Percentiles rank a stretch among this genome's conserved stretches.
These are phyloP conservation scores for Indicator indicator DNA, from an alignment of 2,113 vertebrate species.

Conservation along the genomic window DNA sequence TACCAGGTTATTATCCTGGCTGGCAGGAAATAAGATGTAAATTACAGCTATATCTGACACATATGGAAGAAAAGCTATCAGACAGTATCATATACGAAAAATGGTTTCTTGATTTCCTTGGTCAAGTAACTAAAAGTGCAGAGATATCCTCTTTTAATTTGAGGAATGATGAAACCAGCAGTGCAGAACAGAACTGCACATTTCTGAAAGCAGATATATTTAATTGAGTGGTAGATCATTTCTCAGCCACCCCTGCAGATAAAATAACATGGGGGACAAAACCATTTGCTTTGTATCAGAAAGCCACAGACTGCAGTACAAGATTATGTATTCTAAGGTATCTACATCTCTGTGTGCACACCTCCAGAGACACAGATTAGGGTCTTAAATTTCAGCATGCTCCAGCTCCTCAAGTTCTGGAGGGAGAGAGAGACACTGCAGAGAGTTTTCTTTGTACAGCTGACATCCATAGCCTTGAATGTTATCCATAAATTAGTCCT, in stretches of 20 bases:
- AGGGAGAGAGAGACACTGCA: neutral
- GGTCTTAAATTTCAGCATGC: constrained; percentile 14
- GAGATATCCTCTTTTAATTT: constrained; percentile 47
- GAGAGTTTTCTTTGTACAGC: neutral
- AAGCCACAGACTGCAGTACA: neutral
- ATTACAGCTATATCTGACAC: neutral
- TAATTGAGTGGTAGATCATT: constrained; percentile 25
- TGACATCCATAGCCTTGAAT: neutral
- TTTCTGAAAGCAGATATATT: constrained; percentile 8
- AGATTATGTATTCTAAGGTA: neutral
- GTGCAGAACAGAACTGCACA: constrained; percentile 18
- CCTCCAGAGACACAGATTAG: neutral
- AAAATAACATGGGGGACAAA: constrained; percentile 8
- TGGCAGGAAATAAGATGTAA: constrained; percentile 5
- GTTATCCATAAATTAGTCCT: neutral
- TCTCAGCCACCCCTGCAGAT: neutral
- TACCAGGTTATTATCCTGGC: neutral
- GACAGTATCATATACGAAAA: constrained; percentile 20
- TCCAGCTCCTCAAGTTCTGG: neutral
- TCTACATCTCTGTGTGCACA: neutral
- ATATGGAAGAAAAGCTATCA: constrained; percentile 8
- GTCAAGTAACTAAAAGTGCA: constrained; percentile 21
- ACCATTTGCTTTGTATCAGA: neutral
- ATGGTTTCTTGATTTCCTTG: neutral
- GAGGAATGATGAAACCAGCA: constrained; percentile 12